Evolutionary conservation across 2,113 vertebrate genomes (phyloP).

Genomic region (Dipodomys merriami): DNA sequence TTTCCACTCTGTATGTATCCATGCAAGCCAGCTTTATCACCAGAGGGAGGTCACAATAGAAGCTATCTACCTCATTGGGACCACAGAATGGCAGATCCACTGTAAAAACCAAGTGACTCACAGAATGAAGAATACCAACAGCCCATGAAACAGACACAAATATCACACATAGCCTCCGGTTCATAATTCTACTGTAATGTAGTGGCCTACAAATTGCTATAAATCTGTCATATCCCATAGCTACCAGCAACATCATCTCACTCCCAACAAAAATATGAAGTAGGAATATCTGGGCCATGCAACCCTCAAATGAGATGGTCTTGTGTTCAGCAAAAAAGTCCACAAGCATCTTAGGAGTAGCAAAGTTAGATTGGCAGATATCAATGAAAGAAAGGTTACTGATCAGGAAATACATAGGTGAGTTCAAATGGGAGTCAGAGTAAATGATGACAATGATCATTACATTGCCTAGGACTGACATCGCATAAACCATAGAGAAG

Average conservation of each 20-base stretch:
- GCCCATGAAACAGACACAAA: constrained; percentile 73
- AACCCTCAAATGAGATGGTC: constrained; percentile 77
- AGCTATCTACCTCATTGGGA: constrained; percentile 80
- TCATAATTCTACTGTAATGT: constrained; percentile 76
- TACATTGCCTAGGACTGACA: constrained; percentile 71
- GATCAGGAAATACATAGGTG: constrained; percentile 80
- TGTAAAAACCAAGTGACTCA: constrained; percentile 74
- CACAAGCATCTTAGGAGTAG: constrained; percentile 82
- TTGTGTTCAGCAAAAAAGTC: constrained; percentile 75
- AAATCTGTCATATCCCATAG: constrained; percentile 81
- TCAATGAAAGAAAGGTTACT: constrained; percentile 79
- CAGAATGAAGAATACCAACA: constrained; percentile 80
- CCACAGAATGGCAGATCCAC: constrained; percentile 79
- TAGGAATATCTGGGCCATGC: constrained; percentile 81
- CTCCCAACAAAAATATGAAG: constrained; percentile 77
- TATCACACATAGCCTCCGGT: constrained; percentile 50
- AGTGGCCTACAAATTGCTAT: constrained; percentile 81
- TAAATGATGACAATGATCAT: constrained; percentile 75
- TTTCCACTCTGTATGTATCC: constrained; percentile 73
- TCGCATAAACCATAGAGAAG: constrained; percentile 70
- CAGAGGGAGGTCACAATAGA: constrained; percentile 79
- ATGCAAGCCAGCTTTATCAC: constrained; percentile 77
- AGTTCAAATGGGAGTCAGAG: constrained; percentile 54
- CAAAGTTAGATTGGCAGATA: constrained; percentile 78
- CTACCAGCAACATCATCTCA: constrained; percentile 79